A percentile compares a stretch with the other conserved stretches of the same genome.
phyloP scores from a whole-genome alignment of 30 jellyfish, hydroid and myxozoan species.

The Hydractinia symbiolongicarpus region DNA sequence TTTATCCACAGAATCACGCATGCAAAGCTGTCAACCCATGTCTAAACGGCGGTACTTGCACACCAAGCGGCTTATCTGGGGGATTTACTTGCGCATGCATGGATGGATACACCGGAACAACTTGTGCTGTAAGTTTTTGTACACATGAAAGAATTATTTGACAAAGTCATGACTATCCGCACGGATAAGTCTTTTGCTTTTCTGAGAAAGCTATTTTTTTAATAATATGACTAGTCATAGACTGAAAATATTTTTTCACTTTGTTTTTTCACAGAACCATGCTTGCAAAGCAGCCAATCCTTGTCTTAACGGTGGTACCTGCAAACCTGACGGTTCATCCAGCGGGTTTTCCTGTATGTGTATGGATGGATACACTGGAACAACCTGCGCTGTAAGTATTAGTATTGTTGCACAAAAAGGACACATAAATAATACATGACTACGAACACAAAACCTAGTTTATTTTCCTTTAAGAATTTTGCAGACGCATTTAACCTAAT shows the following conservation, averaged over 20 bases:
- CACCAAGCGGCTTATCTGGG: conserved; percentile 46
- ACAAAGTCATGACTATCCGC: too few species aligned
- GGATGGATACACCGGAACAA: conserved; percentile 53
- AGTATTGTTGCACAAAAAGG: neutral
- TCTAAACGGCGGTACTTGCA: conserved; percentile 51
- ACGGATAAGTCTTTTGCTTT: too few species aligned
- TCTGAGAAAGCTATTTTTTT: too few species aligned
- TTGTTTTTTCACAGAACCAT: neutral
- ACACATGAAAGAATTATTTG: too few species aligned
- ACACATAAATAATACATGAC: too few species aligned
- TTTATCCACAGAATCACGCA: neutral
- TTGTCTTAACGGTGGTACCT: conserved; percentile 75
- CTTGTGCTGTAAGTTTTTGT: conserved; percentile 3
- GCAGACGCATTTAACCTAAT: too few species aligned
- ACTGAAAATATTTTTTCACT: neutral
- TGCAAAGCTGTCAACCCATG: conserved; percentile 59
- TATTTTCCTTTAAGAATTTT: too few species aligned
- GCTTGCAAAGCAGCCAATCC: conserved; percentile 47
- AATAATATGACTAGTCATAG: too few species aligned
- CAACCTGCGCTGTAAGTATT: conserved; percentile 44
- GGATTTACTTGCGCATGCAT: conserved; percentile 58
- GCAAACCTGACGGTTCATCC: conserved; percentile 51
- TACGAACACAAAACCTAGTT: too few species aligned
- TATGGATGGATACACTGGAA: conserved; percentile 57
- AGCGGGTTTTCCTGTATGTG: conserved; percentile 62